Percentiles rank a stretch among this genome's conserved stretches.
Evolutionary conservation across 1,140 invertebrate species (phyloP).

Genomic region (Drosophila athabasca): DNA sequence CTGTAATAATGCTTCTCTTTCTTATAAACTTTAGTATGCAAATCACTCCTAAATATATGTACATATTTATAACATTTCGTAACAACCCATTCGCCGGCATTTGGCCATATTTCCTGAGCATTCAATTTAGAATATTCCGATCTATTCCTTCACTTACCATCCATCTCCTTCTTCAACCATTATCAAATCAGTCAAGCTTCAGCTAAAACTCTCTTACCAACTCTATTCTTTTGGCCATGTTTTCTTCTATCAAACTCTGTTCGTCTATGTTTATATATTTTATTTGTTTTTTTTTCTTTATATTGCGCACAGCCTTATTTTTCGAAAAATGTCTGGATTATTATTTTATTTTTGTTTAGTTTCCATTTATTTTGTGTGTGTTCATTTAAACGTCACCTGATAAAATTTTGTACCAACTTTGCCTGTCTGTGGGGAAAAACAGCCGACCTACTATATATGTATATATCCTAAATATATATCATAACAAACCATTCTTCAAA

Average conservation of each 20-base stretch:
- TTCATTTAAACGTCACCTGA: slow-evolving; percentile 68
- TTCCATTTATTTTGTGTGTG: slow-evolving; percentile 16
- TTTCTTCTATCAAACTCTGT: slow-evolving; percentile 18
- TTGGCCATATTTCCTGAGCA: slow-evolving; percentile 46
- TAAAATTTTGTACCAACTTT: slow-evolving; percentile 79
- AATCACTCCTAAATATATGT: slow-evolving; percentile 2
- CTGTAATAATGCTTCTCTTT: too few relatives aligned
- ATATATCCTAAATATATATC: slow-evolving; percentile 13
- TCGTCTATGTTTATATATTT: slow-evolving; percentile 43
- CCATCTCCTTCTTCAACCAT: slow-evolving; percentile 1
- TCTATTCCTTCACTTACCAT: slow-evolving; percentile 26
- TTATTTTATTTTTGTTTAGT: slow-evolving; percentile 19
- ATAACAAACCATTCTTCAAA: slow-evolving; percentile 10
- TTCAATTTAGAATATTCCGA: slow-evolving; percentile 58
- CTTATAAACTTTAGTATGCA: too few relatives aligned
- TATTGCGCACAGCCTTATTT: slow-evolving; percentile 77
- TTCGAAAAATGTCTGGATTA: slow-evolving; percentile 55
- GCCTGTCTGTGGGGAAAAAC: slow-evolving; percentile 44
- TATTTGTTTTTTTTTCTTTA: slow-evolving; percentile 34
- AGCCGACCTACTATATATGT: slow-evolving; percentile 16
- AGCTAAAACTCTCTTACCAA: slow-evolving; percentile 26
- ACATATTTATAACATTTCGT: slow-evolving; percentile 2
- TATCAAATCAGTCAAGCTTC: slow-evolving; percentile 47
- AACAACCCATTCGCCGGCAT: slow-evolving; percentile 13
- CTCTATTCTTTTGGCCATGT: background rate